A percentile compares a stretch with the other conserved stretches of the same genome.
phyloP scores from a whole-genome alignment of 2,797 vertebrate genomes.

The Hippocampus kuda region DNA sequence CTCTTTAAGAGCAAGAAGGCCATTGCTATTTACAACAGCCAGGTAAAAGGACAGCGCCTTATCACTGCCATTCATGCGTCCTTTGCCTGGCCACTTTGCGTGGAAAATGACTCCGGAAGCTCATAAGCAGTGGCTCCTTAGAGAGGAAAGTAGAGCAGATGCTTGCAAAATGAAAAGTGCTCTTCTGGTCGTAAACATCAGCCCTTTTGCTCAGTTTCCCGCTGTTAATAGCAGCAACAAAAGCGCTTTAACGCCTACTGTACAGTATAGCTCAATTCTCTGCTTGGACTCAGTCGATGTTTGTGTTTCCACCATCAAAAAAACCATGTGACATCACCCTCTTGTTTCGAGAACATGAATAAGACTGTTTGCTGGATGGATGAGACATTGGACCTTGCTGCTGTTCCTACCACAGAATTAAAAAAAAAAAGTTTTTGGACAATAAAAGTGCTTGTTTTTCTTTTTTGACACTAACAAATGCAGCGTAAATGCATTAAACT shows the following conservation, averaged over 20 bases:
- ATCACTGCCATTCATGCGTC: slow-evolving; percentile 4
- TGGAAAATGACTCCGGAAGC: slow-evolving; percentile 39
- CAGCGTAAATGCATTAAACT: too few species aligned
- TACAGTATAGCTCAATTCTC: neutral
- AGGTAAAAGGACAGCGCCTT: neutral
- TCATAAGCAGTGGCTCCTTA: slow-evolving; percentile 22
- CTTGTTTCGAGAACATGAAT: neutral
- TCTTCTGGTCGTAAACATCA: neutral
- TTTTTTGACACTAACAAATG: too few species aligned
- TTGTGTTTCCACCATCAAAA: neutral
- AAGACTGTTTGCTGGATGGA: neutral
- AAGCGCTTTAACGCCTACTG: neutral
- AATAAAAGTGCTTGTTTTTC: neutral
- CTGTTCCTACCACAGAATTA: too few species aligned
- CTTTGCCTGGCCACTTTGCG: slow-evolving; percentile 33
- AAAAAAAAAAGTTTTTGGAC: too few species aligned
- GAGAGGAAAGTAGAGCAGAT: slow-evolving; percentile 10
- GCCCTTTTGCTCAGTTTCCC: neutral
- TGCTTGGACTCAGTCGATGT: neutral
- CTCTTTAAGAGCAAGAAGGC: slow-evolving; percentile 25
- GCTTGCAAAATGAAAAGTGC: slow-evolving; percentile 1
- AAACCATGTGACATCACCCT: neutral
- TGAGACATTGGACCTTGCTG: neutral
- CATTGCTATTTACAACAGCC: slow-evolving; percentile 34
- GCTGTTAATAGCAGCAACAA: neutral